Conservation (phyloP, 1,140 invertebrate genomes). For the Laupala kohalensis region DNA sequence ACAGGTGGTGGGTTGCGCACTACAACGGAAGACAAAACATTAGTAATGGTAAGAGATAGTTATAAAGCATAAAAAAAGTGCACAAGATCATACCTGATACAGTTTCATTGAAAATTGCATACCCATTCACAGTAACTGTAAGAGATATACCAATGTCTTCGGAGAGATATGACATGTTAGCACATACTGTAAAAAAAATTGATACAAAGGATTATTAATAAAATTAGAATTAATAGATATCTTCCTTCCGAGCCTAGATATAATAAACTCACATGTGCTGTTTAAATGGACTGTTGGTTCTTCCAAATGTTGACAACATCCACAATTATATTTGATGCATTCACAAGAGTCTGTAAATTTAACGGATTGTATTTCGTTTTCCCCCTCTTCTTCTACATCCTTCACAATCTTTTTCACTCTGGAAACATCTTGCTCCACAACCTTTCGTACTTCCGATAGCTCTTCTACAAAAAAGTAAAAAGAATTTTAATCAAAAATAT, state of each 20-base stretch:
- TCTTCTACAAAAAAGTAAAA: neutral
- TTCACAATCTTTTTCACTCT: neutral
- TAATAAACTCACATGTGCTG: slow-evolving; percentile 7
- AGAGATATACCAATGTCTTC: slow-evolving; percentile 25
- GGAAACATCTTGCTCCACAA: neutral
- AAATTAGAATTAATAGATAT: neutral
- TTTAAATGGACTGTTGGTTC: slow-evolving; percentile 10
- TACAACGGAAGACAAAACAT: slow-evolving; percentile 16
- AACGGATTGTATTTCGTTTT: neutral
- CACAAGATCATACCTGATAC: slow-evolving; percentile 22
- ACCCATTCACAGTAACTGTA: slow-evolving; percentile 23
- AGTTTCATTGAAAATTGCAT: slow-evolving; percentile 24
- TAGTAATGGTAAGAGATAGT: neutral
- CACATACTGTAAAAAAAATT: slow-evolving; percentile 23
- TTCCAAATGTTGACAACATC: slow-evolving; percentile 11
- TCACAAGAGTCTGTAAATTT: neutral
- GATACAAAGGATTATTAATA: neutral
- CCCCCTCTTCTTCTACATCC: neutral
- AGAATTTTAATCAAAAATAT: neutral
- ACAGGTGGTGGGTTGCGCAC: slow-evolving; percentile 25
- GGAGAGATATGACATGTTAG: slow-evolving; percentile 23
- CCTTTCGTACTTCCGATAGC: neutral
- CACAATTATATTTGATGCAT: slow-evolving; percentile 9
- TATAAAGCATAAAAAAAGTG: neutral
- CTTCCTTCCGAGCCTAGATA: neutral